These are phyloP conservation scores for Leptinotarsa texana DNA, from an alignment of 1,140 invertebrate species.

Conservation along the genomic window DNA sequence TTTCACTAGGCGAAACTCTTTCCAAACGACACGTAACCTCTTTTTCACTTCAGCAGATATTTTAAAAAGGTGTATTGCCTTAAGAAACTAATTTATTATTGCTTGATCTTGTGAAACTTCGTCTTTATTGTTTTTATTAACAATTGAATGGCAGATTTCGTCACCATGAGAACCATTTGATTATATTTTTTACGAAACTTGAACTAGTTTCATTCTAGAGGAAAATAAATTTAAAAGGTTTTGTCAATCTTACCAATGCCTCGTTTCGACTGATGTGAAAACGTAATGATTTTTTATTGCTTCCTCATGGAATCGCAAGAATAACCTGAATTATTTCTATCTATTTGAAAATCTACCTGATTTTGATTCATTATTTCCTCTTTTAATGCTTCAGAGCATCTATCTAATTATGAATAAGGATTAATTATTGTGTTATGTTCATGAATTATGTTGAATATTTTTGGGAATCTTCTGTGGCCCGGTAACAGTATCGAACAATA, in stretches of 20 bases:
- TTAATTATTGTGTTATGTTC: constrained; percentile 22
- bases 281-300: constrained; percentile 13
- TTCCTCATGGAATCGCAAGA: constrained; percentile 12
- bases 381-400: constrained; percentile 31
- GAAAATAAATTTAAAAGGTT: background rate
- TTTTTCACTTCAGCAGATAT: constrained; percentile 19
- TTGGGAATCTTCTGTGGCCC: constrained; percentile 16
- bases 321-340: constrained; percentile 15
- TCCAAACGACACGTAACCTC: constrained; percentile 18
- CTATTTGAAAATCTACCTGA: constrained; percentile 26
- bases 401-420: constrained; percentile 23
- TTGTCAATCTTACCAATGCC: background rate
- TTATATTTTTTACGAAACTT: constrained; percentile 26
- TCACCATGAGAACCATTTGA: constrained; percentile 25
- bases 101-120: constrained; percentile 20
- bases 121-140: constrained; percentile 31
- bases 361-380: constrained; percentile 38
- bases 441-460: constrained; percentile 22
- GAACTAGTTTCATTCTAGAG: constrained; percentile 21
- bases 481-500: constrained; percentile 23
- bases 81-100: constrained; percentile 28
- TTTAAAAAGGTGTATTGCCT: constrained; percentile 22
- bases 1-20: constrained; percentile 2
- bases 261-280: background rate
- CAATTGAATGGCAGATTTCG: constrained; percentile 27